Percentiles rank a stretch among this genome's conserved stretches.
phyloP scores from a whole-genome alignment of 2,797 vertebrate species.

The Limnodromus scolopaceus region DNA sequence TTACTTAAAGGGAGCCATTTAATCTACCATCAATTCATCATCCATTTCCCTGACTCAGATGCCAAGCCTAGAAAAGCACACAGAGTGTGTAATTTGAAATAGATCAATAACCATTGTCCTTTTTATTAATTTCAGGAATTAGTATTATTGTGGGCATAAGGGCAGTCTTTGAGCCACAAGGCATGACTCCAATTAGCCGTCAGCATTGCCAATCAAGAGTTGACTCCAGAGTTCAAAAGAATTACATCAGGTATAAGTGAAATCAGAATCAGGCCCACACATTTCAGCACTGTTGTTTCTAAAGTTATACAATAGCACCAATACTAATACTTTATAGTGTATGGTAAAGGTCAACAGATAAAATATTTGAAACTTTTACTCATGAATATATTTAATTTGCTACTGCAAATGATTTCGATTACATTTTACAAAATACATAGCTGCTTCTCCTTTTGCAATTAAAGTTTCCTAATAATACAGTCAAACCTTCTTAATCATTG shows the following conservation, averaged over 20 bases:
- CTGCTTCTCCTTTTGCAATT: conserved; percentile 60
- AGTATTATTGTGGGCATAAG: not conserved
- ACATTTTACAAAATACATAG: conserved; percentile 58
- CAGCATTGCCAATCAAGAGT: not conserved
- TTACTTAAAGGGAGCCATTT: not conserved
- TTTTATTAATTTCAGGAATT: not conserved
- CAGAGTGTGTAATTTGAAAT: not conserved
- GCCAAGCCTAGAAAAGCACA: not conserved
- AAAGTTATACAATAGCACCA: not conserved
- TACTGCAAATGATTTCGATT: conserved; percentile 50
- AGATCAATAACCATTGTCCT: not conserved
- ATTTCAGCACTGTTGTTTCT: not conserved
- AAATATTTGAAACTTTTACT: conserved; percentile 49
- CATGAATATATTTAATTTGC: conserved; percentile 71
- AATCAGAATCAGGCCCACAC: not conserved
- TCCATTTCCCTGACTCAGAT: not conserved
- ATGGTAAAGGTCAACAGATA: conserved; percentile 36
- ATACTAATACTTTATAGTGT: not conserved
- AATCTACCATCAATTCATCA: not conserved
- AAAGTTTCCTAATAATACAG: conserved; percentile 70
- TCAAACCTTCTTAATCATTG: conserved; percentile 63
- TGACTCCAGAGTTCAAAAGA: not conserved
- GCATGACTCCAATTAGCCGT: not conserved
- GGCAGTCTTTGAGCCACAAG: not conserved
- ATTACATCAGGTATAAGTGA: not conserved